These are phyloP conservation scores for Capitulum mitella DNA, from an alignment of 2,888 invertebrate species.

Conservation along the genomic window DNA sequence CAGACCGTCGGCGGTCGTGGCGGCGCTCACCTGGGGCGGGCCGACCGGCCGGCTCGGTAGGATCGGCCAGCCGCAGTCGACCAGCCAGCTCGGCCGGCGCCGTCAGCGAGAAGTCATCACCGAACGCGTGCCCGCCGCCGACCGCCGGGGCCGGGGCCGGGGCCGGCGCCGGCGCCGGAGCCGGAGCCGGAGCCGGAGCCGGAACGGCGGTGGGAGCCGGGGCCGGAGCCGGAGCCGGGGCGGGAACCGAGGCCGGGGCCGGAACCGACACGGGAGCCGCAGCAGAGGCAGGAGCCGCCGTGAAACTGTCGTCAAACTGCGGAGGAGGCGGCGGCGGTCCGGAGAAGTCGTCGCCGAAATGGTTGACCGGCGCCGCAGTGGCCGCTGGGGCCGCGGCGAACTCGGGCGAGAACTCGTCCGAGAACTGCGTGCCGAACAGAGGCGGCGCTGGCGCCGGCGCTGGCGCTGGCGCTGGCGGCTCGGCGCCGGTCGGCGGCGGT, in stretches of 20 bases:
- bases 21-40: neutral
- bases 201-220: too few species aligned
- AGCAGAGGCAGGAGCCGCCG: too few species aligned
- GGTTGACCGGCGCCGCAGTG: neutral
- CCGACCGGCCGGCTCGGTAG: neutral
- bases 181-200: too few species aligned
- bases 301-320: too few species aligned
- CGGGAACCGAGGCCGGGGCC: too few species aligned
- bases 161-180: neutral
- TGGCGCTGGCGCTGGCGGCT: slow-evolving; percentile 32
- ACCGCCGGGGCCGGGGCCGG: neutral
- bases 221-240: too few species aligned
- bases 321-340: too few species aligned
- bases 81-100: neutral
- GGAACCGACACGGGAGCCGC: too few species aligned
- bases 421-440: slow-evolving; percentile 26
- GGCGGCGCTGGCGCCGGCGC: slow-evolving; percentile 13
- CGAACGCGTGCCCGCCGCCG: neutral
- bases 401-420: slow-evolving; percentile 26
- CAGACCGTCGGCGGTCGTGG: too few species aligned
- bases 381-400: neutral
- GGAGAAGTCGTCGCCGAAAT: neutral
- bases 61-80: neutral
- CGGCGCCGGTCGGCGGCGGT: slow-evolving; percentile 39
- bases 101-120: neutral